These are phyloP conservation scores for Bilobella aurantiaca DNA, from an alignment of 1,140 invertebrate genomes.

Conservation along the genomic window DNA sequence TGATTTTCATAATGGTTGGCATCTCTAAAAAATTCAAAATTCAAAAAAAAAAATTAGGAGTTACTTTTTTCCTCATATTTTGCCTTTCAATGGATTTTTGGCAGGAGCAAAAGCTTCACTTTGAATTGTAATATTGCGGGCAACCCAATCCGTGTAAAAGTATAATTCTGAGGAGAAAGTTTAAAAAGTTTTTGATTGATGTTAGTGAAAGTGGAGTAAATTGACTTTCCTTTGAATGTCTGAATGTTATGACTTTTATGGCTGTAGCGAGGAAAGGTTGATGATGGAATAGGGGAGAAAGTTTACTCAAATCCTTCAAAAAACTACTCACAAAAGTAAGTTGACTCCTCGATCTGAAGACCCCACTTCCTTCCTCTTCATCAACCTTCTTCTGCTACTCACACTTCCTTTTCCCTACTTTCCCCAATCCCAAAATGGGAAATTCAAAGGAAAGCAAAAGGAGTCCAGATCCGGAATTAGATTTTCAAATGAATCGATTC, in stretches of 20 bases:
- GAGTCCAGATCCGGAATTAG: neutral
- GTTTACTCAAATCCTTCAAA: neutral
- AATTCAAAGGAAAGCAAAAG: too few relatives aligned
- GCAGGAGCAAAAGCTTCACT: too few relatives aligned
- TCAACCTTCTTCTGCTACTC: neutral
- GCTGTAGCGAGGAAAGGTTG: neutral
- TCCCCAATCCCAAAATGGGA: neutral
- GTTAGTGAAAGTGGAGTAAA: too few relatives aligned
- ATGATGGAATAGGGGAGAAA: neutral
- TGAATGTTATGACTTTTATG: neutral
- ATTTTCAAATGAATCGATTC: slow-evolving; percentile 8
- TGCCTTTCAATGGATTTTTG: too few relatives aligned
- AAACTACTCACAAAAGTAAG: neutral
- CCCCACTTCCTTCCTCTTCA: neutral
- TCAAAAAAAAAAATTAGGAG: too few relatives aligned
- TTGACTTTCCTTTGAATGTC: too few relatives aligned
- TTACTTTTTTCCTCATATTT: too few relatives aligned
- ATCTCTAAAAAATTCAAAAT: too few relatives aligned
- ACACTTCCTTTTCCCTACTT: neutral
- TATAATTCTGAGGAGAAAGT: too few relatives aligned
- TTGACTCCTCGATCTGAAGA: neutral
- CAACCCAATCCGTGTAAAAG: too few relatives aligned
- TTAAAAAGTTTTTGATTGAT: neutral
- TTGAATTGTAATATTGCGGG: too few relatives aligned
- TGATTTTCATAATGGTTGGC: too few relatives aligned